Evolutionary conservation across 2,888 invertebrate genomes (phyloP).

Genomic region (Diloba caeruleocephala): DNA sequence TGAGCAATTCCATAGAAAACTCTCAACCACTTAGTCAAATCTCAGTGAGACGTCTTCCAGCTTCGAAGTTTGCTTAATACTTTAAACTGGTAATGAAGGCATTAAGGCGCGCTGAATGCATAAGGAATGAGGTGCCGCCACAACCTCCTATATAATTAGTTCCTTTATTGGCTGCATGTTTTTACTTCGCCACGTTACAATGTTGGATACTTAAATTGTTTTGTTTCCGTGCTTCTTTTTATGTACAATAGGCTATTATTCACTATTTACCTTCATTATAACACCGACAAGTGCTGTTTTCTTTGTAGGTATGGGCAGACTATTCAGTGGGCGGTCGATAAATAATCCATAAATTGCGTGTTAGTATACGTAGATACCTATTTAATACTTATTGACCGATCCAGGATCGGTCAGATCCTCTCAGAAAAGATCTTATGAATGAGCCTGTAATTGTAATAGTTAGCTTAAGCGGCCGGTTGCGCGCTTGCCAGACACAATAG

Average conservation of each 20-base stretch:
- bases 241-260: slow-evolving; percentile 8
- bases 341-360: slow-evolving; percentile 16
- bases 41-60: slow-evolving; percentile 74
- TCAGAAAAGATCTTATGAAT: slow-evolving; percentile 42
- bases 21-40: slow-evolving; percentile 77
- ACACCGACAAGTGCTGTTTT: not conserved
- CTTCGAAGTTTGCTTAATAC: slow-evolving; percentile 85
- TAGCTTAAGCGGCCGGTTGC: slow-evolving; percentile 43
- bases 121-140: slow-evolving; percentile 80
- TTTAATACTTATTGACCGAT: slow-evolving; percentile 33
- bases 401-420: no score
- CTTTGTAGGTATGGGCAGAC: not conserved
- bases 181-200: slow-evolving; percentile 46
- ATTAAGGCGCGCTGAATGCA: slow-evolving; percentile 87
- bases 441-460: slow-evolving; percentile 51
- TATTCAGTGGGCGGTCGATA: slow-evolving; percentile 5
- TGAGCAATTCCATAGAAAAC: slow-evolving; percentile 60
- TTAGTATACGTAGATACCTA: slow-evolving; percentile 18
- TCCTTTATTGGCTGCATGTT: slow-evolving; percentile 66
- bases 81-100: slow-evolving; percentile 88
- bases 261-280: not conserved
- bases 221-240: slow-evolving; percentile 19
- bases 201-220: slow-evolving; percentile 39
- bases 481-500: slow-evolving; percentile 51
- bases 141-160: slow-evolving; percentile 79